Base-by-base conservation (phyloP, 2,113 vertebrate species). In the Alectura lathami region DNA sequence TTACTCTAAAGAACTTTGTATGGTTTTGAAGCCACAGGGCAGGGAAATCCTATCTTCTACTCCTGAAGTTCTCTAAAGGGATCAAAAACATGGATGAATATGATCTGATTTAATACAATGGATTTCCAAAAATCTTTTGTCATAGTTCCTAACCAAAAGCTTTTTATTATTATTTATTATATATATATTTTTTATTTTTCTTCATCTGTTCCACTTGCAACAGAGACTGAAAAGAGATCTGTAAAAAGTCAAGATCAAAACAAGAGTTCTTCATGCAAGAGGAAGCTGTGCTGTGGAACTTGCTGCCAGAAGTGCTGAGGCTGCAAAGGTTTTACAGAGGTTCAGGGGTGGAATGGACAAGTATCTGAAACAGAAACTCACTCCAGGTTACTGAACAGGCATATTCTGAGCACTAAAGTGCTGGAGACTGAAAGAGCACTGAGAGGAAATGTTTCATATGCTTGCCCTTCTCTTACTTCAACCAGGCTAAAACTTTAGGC, bases 231-330 rank as follows among this genome's bases (percentile, higher is more conserved):
- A 95, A 89, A 5, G 8, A 92, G 56, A 84, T 5, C 9, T 72
- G 34, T 47, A 89, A 36, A 36, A 40, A 93, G 81, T 94, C 70
- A 89, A 93, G 88, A 62, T 89, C 82, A 87, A 94, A 91, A 59
- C 36, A 83, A 85, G 69, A 91, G 70, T 85, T 91, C 81, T 85
- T 95, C 82, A 93, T 69, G 67, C 67, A 96, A 85, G 75, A 93
- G 45, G 30, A 83, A 73, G 72, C 30, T 15, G 42, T 86, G 63
- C 26, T 83, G 83, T 53, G 64, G 80, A 89, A 91, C 54, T 91
- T 77, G 53, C 47, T 89, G 70, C 54, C 53, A 74, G 62, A 88
- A 70, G 21, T 85, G 67, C 4, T 64, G n/a, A 76, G 48, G n/a
- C 59, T 83, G 48, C 70, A 53, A 95, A 93, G 57, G 57, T 16